Evolutionary conservation across 2,113 vertebrate genomes (phyloP).

Genomic region (Gnathonemus echidnorhynchus): DNA sequence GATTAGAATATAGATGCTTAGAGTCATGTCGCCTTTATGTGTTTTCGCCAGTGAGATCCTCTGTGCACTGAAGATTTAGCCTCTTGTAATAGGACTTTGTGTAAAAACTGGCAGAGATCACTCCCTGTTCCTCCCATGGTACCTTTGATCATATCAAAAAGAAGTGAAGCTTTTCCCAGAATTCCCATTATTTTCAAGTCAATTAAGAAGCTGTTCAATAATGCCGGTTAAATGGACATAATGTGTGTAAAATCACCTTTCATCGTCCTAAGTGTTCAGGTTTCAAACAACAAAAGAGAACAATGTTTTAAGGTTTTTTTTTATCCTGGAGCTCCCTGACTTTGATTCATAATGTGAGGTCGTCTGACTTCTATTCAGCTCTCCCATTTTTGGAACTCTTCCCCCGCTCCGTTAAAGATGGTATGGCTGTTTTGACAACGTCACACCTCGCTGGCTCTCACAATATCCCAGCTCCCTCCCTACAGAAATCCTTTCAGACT

Average conservation of each 20-base stretch:
- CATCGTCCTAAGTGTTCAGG: conserved; percentile 21
- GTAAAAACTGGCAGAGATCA: neutral
- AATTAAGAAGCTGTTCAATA: neutral
- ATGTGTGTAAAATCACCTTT: conserved; percentile 1
- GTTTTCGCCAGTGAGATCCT: neutral
- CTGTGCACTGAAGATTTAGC: neutral
- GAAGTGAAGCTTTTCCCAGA: neutral
- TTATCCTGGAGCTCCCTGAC: conserved; percentile 40
- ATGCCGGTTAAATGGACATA: neutral
- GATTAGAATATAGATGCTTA: neutral
- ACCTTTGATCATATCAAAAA: neutral
- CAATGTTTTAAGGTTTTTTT: conserved; percentile 34
- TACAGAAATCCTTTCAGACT: conserved; percentile 24
- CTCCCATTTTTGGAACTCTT: conserved; percentile 32
- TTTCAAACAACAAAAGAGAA: conserved; percentile 54
- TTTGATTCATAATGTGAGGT: conserved; percentile 44
- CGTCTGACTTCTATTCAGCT: conserved; percentile 44
- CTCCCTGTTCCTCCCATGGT: neutral
- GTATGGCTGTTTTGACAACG: conserved; percentile 52
- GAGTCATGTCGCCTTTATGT: neutral
- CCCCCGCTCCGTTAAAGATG: conserved; percentile 28
- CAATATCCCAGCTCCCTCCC: conserved; percentile 6
- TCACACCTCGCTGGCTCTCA: conserved; percentile 42
- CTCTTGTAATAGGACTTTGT: neutral
- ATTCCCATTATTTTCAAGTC: neutral